phyloP scores from a whole-genome alignment of 2,797 vertebrate species.

The Gadopsis bispinosus region DNA sequence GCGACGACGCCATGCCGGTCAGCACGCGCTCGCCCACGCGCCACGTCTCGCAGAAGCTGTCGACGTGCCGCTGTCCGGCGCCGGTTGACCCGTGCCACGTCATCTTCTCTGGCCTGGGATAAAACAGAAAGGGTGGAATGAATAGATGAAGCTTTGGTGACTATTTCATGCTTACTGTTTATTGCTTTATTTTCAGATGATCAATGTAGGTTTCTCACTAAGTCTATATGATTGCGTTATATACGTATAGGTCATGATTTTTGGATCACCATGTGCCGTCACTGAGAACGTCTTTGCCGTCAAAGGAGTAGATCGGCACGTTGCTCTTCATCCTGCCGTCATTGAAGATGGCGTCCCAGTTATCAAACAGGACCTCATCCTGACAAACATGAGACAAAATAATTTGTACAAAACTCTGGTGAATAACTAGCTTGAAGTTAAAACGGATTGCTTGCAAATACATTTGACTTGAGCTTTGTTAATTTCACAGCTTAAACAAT shows the following conservation, averaged over 20 bases:
- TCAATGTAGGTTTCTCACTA: background rate
- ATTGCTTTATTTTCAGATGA: background rate
- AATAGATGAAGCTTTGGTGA: background rate
- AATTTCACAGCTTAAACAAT: background rate
- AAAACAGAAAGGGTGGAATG: background rate
- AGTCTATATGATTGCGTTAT: background rate
- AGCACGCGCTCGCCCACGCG: conserved; percentile 74
- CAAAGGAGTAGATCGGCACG: conserved; percentile 89
- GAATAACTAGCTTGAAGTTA: background rate
- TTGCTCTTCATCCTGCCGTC: conserved; percentile 83
- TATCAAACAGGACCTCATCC: conserved; percentile 92
- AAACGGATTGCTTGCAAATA: background rate
- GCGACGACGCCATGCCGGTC: conserved; percentile 87
- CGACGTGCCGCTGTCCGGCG: conserved; percentile 84
- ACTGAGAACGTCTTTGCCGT: conserved; percentile 89
- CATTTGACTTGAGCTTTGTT: background rate
- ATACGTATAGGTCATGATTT: background rate
- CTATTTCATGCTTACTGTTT: background rate
- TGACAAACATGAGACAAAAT: conserved; percentile 56
- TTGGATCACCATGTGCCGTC: conserved; percentile 88
- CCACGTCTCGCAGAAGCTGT: conserved; percentile 93
- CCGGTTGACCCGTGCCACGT: conserved; percentile 92
- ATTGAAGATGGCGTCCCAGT: conserved; percentile 91
- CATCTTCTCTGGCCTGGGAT: conserved; percentile 90
- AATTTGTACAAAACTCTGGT: background rate